Base-by-base conservation (phyloP, 2,113 vertebrate genomes). In the Vulpes lagopus region DNA sequence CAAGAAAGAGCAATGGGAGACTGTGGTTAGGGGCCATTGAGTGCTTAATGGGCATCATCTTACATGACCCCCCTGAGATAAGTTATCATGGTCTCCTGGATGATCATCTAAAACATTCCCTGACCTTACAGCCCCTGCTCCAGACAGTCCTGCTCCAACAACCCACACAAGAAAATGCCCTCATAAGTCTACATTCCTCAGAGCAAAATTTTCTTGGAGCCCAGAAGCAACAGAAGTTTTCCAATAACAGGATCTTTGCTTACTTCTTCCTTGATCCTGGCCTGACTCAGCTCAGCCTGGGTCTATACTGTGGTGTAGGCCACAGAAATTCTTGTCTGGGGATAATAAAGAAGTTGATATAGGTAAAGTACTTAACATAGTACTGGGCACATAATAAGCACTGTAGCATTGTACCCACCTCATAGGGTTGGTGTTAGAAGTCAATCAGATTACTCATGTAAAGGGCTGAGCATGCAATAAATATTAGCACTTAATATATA, bases 71-170 rank as follows among this genome's bases (percentile, higher is more conserved):
- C 25, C 25, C 25, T 53, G 38, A 8, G 65, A 9, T 9, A 88
- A 92, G 27, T 89, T 81, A 55, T 74, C 62, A 73, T 86, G 55
- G 23, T 79, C 53, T 90, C 38, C 69, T 62, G 23, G 5, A 57
- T 79, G 49, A 86, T 82, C 55, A n/a, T 86, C 92, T 87, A 86
- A 83, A 92, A 92, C 35, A 71, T 84, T 60, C 17, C n/a, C 64
- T 85, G 78, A 85, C 35, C 11, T 90, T 25, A 43, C 0, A 76
- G 49, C 1, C 43, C 60, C 74, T 80, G 10, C n/a, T 55, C 30
- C 38, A 79, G 32, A 65, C 11, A 64, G 8, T 59, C 20, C 51
- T 32, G 1, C 3, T 16, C 49, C 53, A 88, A 51, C 69, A 91
- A 91, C 22, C 19, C 32, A 30, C 25, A 62, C 17, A 51, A 89